phyloP scores from a whole-genome alignment of 1,140 invertebrate species.

The Leptonema lineaticorne region DNA sequence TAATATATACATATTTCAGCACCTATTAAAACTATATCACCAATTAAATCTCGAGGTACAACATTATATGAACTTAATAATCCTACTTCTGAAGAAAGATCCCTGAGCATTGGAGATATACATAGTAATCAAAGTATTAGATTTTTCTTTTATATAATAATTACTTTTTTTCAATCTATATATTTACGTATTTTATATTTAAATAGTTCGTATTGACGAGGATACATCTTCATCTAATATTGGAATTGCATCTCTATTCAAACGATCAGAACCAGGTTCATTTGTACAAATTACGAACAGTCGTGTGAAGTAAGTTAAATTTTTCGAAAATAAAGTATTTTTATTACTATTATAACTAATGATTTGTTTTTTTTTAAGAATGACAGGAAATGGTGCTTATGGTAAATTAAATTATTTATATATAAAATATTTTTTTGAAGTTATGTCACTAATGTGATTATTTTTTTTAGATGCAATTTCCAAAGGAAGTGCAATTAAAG shows the following conservation, averaged over 20 bases:
- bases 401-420: slow-evolving; percentile 20
- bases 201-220: slow-evolving; percentile 27
- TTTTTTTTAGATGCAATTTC: not conserved
- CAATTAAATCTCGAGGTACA: slow-evolving; percentile 35
- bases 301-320: slow-evolving; percentile 28
- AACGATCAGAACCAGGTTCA: slow-evolving; percentile 27
- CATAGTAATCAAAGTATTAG: slow-evolving; percentile 15
- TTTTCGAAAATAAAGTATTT: not conserved
- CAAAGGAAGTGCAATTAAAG: slow-evolving; percentile 16
- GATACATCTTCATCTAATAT: slow-evolving; percentile 12
- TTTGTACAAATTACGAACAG: slow-evolving; percentile 37
- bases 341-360: not conserved
- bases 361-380: too few species aligned
- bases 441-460: not conserved
- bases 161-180: not conserved
- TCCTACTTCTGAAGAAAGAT: slow-evolving; percentile 37
- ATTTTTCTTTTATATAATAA: not conserved
- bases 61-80: slow-evolving; percentile 39
- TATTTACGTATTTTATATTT: slow-evolving; percentile 3
- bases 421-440: not conserved
- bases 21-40: slow-evolving; percentile 30
- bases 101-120: slow-evolving; percentile 32
- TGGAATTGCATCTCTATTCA: slow-evolving; percentile 1
- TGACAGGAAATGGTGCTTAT: slow-evolving; percentile 35
- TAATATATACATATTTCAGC: not conserved